Evolutionary conservation across 37 sponge, comb jelly and placozoan species (phyloP), one percentile per base, ranked within the genome.

Genomic region (Lycopodina hypogea): DNA sequence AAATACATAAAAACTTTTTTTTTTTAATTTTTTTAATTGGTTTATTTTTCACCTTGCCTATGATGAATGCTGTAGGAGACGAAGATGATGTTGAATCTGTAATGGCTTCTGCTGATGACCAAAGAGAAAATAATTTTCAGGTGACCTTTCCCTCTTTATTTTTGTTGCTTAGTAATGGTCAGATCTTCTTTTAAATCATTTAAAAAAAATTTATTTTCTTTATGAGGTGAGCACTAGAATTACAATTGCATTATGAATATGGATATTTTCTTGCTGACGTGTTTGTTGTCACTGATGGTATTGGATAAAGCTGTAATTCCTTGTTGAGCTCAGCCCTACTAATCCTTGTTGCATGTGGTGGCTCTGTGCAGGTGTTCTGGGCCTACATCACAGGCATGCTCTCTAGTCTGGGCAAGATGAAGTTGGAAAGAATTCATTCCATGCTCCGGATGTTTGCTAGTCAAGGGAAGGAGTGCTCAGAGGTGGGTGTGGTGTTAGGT

Each of bases 371-470:
- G 94, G 68, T 81, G 51, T 78, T 59, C 50, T 94, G 94, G 94
- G 42, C 83, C 1, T 94, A 88, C 66, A 74, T 94, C 2, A 74
- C 58, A 1, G 88, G 88, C 15, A 94, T 90, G 94, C 92, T 94
- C 61, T 90, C 92, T 76, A 94, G 90, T 48, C 57, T 94, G 35
- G 88, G 88, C 14, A 48, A 56, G 26, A 58, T 94, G 74, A 75
- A 83, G 19, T 64, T 84, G 39, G 94, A 94, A 18, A 71, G 80
- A 33, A 86, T 94, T 38, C 92, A 87, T 58, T 71, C 83, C 7
- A 90, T 84, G 85, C 74, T 94, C 28, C 71, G 35, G 40, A 87
- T 94, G 91, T 94, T 90, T 78, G 87, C 87, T 7, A 57, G 68
- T 60, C 88, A 88, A 35, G 71, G 81, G 17, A 69, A 65, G 26